Evolutionary conservation across 2,113 vertebrate species (phyloP).

Genomic region (Forbesichthys papilliferus): DNA sequence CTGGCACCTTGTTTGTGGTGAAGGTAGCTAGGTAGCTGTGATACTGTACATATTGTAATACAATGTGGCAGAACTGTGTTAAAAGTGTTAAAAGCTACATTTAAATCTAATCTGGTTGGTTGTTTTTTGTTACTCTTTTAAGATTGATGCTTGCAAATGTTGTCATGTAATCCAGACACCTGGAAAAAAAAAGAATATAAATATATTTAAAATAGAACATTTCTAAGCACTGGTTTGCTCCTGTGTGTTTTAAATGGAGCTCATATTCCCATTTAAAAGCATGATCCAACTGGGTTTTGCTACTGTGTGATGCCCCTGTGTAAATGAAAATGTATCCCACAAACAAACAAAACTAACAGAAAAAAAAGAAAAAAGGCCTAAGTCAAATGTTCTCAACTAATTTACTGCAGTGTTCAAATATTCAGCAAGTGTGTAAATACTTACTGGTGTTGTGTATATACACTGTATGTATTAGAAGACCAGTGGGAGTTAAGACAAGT

Average conservation of each 20-base stretch:
- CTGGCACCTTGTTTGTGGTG: slow-evolving; percentile 37
- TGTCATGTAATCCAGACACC: slow-evolving; percentile 64
- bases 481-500: slow-evolving; percentile 46
- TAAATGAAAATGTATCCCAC: slow-evolving; percentile 40
- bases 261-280: slow-evolving; percentile 34
- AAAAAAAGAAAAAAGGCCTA: slow-evolving; percentile 39
- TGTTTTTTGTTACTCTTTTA: slow-evolving; percentile 65
- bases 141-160: slow-evolving; percentile 69
- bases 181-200: slow-evolving; percentile 51
- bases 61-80: slow-evolving; percentile 20
- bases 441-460: slow-evolving; percentile 7
- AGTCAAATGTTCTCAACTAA: slow-evolving; percentile 45
- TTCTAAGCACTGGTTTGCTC: slow-evolving; percentile 53
- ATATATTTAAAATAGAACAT: slow-evolving; percentile 28
- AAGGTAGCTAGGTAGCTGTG: slow-evolving; percentile 23
- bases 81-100: slow-evolving; percentile 40
- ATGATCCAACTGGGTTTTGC: slow-evolving; percentile 63
- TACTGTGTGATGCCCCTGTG: slow-evolving; percentile 46
- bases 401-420: slow-evolving; percentile 61
- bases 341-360: slow-evolving; percentile 18
- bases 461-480: slow-evolving; percentile 8
- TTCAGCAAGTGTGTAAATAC: slow-evolving; percentile 70
- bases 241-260: slow-evolving; percentile 2
- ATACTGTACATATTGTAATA: slow-evolving; percentile 9
- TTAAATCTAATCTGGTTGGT: slow-evolving; percentile 61